Conservation (phyloP, 2,888 invertebrate genomes). For the Saturnia japonica region DNA sequence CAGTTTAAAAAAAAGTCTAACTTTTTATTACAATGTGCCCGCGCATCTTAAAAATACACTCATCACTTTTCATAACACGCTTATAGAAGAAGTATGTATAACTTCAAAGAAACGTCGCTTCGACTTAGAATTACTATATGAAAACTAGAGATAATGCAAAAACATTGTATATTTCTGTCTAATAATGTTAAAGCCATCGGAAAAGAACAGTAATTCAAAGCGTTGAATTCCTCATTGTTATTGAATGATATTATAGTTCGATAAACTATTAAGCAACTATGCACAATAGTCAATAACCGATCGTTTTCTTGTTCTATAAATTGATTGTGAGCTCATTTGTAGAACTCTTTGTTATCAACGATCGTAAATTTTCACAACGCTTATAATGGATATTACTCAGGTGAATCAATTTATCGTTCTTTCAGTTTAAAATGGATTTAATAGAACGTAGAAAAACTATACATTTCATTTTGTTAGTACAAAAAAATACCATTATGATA, state of each 20-base stretch:
- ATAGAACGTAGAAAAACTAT: not conserved
- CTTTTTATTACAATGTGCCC: too few species aligned
- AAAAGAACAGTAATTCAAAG: slow-evolving; percentile 7
- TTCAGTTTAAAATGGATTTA: not conserved
- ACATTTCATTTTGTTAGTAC: not conserved
- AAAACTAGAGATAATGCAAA: not conserved
- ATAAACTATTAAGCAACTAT: slow-evolving; percentile 47
- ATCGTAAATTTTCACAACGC: slow-evolving; percentile 47
- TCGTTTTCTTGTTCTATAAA: slow-evolving; percentile 45
- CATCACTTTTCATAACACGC: too few species aligned
- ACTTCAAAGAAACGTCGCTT: too few species aligned
- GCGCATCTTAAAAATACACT: too few species aligned
- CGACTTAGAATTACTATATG: too few species aligned
- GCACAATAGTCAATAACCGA: slow-evolving; percentile 38
- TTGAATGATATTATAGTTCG: slow-evolving; percentile 23
- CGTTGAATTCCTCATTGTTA: not conserved
- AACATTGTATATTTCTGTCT: not conserved
- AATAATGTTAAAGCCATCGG: not conserved
- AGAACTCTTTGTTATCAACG: slow-evolving; percentile 45
- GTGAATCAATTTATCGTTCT: slow-evolving; percentile 42
- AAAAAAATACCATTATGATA: not conserved
- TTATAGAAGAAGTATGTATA: too few species aligned
- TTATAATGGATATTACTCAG: slow-evolving; percentile 47
- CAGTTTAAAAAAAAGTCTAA: too few species aligned
- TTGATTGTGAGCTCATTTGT: slow-evolving; percentile 43